Base-by-base conservation (phyloP, 2,113 vertebrate species). In the Ellobius talpinus region DNA sequence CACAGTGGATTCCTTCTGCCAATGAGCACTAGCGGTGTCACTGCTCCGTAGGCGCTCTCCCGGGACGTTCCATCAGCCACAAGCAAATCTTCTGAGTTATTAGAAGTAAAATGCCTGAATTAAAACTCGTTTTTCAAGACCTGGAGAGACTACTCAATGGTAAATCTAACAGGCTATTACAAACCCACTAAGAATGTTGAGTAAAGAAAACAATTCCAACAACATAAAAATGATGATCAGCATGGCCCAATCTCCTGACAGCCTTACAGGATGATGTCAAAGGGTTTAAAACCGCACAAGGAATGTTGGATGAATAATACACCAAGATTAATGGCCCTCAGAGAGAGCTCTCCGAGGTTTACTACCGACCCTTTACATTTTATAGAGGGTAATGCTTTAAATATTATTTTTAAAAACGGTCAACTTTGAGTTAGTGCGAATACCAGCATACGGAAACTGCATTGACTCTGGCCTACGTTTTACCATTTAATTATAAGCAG, bases 11-110 rank as follows among this genome's bases (percentile, higher is more conserved):
- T 63, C 24, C 1, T 65, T 55, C 66, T 7, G 52, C 24, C 50
- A 21, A 17, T 58, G 55, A 58, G 55, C 55, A 58, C 55, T 21
- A 21, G 58, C 58, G 58, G 58, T 6, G 0, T 58, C 55, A 58
- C 55, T 21, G 55, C 55, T 19, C 55, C 19, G 0, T 58, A 58
- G 55, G 19, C 1, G 55, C 17, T 58, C 79, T 91, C 58, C 5
- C 3, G 58, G 68, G 42, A 55, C 39, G n/a, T 74, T 87, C 78
- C 76, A 61, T 70, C 31, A 52, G 26, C 33, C 90, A 63, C 13
- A 45, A 65, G n/a, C 85, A 89, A 78, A 78, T 81, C 90, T 70
- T 87, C 91, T 93, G 66, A 87, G 61, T 68, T 50, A 21, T 87
- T 72, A 87, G 52, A 63, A 93, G 16, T 63, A 10, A 42, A 79